These are phyloP conservation scores for Halocynthia roretzi DNA, from an alignment of 23 tunicate genomes.

Conservation along the genomic window DNA sequence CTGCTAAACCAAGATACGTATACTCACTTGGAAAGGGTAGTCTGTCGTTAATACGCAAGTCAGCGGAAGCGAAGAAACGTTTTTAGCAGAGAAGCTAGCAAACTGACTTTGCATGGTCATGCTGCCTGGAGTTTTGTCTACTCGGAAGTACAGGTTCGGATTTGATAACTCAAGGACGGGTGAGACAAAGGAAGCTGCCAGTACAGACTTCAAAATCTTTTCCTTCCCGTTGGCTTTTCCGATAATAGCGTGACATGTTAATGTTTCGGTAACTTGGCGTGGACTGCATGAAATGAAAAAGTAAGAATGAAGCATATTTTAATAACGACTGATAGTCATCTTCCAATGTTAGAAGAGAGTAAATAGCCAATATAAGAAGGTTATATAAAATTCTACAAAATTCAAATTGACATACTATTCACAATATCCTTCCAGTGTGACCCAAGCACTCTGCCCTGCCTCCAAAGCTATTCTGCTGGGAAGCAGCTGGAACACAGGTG, in stretches of 20 bases:
- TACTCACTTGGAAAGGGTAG: slow-evolving; percentile 80
- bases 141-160: slow-evolving; percentile 43
- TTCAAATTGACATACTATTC: slow-evolving; percentile 35
- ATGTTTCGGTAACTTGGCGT: slow-evolving; percentile 60
- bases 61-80: slow-evolving; percentile 81
- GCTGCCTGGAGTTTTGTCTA: slow-evolving; percentile 73
- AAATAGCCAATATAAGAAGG: no score
- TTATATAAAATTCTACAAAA: neutral
- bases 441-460: slow-evolving; percentile 58
- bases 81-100: slow-evolving; percentile 48
- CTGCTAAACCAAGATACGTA: neutral
- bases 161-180: slow-evolving; percentile 75
- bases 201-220: slow-evolving; percentile 37
- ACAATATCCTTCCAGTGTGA: slow-evolving; percentile 77
- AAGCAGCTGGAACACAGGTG: slow-evolving; percentile 67
- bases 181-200: slow-evolving; percentile 72
- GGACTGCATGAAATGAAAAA: slow-evolving; percentile 56
- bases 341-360: no score
- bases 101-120: slow-evolving; percentile 59
- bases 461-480: slow-evolving; percentile 67
- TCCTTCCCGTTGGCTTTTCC: slow-evolving; percentile 94
- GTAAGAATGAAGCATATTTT: neutral
- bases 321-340: neutral
- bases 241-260: slow-evolving; percentile 84
- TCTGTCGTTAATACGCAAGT: slow-evolving; percentile 62